Evolutionary conservation across 2,113 vertebrate genomes (phyloP).

Genomic region (Glaucidium brasilianum): DNA sequence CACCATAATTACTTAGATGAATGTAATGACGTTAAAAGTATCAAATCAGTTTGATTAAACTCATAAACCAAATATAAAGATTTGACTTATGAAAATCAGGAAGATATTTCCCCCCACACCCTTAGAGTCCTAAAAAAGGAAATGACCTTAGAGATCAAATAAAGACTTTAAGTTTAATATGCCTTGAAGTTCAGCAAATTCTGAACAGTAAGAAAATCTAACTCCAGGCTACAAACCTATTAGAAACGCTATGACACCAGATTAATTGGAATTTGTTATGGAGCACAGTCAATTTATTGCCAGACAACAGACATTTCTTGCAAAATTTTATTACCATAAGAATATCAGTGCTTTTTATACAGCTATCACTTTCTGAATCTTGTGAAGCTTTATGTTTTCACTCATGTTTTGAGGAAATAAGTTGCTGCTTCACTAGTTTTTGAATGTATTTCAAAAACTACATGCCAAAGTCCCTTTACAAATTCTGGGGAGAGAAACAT

Average conservation of each 20-base stretch:
- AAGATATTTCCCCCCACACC: not conserved
- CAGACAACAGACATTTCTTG: not conserved
- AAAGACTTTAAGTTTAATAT: not conserved
- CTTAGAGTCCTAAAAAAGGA: not conserved
- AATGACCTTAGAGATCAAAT: not conserved
- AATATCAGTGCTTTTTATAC: not conserved
- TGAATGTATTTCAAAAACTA: not conserved
- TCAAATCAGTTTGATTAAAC: not conserved
- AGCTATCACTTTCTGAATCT: not conserved
- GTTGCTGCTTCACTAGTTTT: not conserved
- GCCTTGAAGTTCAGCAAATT: not conserved
- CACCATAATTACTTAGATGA: not conserved
- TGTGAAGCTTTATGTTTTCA: not conserved
- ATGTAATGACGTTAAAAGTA: not conserved
- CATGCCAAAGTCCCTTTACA: not conserved
- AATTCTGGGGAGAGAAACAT: not conserved
- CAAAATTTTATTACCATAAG: not conserved
- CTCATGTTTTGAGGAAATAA: not conserved
- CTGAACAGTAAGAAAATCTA: not conserved
- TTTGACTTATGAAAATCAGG: not conserved
- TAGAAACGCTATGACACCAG: not conserved
- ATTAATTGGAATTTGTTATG: not conserved
- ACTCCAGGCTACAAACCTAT: not conserved
- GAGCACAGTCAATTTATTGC: not conserved
- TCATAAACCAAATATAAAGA: not conserved